Evolutionary conservation across 2,797 vertebrate genomes (phyloP).

Genomic region (Anomalospiza imberbis): DNA sequence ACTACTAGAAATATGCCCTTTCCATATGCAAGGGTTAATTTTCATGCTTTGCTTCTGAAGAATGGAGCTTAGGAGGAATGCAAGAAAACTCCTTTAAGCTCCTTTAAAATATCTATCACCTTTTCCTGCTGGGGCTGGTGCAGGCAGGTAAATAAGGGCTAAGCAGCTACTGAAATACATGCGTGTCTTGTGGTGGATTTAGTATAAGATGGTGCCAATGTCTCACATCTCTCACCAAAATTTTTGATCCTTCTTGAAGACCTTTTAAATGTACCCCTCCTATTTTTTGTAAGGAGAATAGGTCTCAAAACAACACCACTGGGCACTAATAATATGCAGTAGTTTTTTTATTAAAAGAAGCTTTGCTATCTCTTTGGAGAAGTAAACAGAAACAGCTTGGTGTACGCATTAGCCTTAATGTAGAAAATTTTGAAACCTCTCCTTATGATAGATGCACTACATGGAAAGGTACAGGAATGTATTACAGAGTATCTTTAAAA

Average conservation of each 20-base stretch:
- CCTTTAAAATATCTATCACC: not conserved
- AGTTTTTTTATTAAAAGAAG: not conserved
- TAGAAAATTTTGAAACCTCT: not conserved
- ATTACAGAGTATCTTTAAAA: not conserved
- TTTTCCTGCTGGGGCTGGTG: not conserved
- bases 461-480: not conserved
- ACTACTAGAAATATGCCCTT: not conserved
- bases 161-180: not conserved
- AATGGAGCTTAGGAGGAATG: not conserved
- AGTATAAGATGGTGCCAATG: not conserved
- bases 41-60: not conserved
- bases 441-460: not conserved
- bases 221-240: not conserved
- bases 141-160: not conserved
- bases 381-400: not conserved
- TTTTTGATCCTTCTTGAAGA: not conserved
- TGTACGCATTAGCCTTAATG: not conserved
- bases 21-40: not conserved
- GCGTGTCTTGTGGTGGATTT: not conserved
- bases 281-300: not conserved
- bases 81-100: not conserved
- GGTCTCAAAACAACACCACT: not conserved
- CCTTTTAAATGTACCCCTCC: not conserved
- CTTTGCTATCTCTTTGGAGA: not conserved
- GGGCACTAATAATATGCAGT: not conserved